Base-by-base conservation (phyloP, 2,888 invertebrate species). In the Ypsolopha sequella region DNA sequence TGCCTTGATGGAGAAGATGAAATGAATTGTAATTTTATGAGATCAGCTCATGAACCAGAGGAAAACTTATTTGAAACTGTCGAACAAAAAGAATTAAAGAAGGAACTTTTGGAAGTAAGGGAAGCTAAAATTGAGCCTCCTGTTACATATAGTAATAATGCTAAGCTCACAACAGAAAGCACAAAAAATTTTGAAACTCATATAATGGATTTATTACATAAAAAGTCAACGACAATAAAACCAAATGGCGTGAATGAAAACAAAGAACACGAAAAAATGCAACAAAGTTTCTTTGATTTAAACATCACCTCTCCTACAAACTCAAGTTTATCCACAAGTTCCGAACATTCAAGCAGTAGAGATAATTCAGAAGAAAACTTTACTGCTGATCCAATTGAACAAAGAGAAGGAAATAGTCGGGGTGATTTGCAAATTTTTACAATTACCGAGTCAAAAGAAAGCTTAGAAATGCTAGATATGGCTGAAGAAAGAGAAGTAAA, bases 1-100 rank as follows among this genome's bases (percentile, higher is more conserved):
- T 96, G 95, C 63, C 76, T 95, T 34, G 87, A 90, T 41, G 94
- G 91, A 14, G 95, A 95, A 75, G 96, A 96, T 75, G 96, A 96
- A 84, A 70, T 89, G 0, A 87, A 90, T 50, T 95, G 95, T 65
- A 70, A 71, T 50, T 62, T 58, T 47, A 59, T 61, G 56, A 64
- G 60, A 55, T 56, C 68, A 10, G 41, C 52, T 36, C 38, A 36
- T 35, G 41, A 41, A 24, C 9, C 11, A 11, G 38, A n/a, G 11
- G 45, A 41, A n/a, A 43, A 51, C 41, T 36, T 51, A 7, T 51
- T 54, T 41, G n/a, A 47, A 8, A 49, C 33, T 39, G 50, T 41
- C 14, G 24, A 24, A 24, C 24, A 24, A 24, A 24, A 24, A 24
- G 24, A 24, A 24, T 24, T 24, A 24, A 24, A 24, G 4, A 24